Percentiles rank a stretch among this genome's conserved stretches.
These are phyloP conservation scores for Apodemus speciosus DNA, from an alignment of 2,113 vertebrate species.

Conservation along the genomic window DNA sequence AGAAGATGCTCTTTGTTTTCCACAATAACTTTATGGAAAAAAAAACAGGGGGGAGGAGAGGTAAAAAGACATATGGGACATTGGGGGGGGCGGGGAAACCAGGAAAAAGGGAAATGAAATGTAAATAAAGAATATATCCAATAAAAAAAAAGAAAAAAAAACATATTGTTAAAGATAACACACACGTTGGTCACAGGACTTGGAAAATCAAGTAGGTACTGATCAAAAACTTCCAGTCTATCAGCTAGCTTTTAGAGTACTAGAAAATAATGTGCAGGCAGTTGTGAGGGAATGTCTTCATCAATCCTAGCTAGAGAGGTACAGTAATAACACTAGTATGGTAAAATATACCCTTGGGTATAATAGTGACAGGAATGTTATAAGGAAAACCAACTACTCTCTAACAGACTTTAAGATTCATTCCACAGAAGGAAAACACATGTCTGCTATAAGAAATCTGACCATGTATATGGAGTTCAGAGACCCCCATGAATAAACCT, in stretches of 20 bases:
- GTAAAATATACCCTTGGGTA: background rate
- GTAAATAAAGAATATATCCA: too few relatives aligned
- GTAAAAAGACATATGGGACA: too few relatives aligned
- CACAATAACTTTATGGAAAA: too few relatives aligned
- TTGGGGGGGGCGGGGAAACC: too few relatives aligned
- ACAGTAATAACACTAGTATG: background rate
- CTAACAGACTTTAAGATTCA: background rate
- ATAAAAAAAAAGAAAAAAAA: too few relatives aligned
- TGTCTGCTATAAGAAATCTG: background rate
- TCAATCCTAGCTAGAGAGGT: too few relatives aligned
- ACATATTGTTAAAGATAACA: background rate
- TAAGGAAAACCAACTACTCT: background rate
- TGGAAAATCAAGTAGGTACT: background rate
- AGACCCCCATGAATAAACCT: too few relatives aligned
- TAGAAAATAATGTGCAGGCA: background rate
- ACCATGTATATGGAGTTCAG: background rate
- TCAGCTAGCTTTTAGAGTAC: background rate
- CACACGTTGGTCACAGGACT: background rate
- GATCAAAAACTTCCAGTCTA: background rate
- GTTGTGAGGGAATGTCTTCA: too few relatives aligned
- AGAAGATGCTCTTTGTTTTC: too few relatives aligned
- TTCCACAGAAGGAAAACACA: background rate
- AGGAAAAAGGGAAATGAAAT: too few relatives aligned
- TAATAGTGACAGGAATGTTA: background rate
- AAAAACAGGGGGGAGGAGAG: too few relatives aligned